Percentiles rank a stretch among this genome's conserved stretches.
Conservation (phyloP, 1,140 invertebrate genomes). For the Delia radicum region DNA sequence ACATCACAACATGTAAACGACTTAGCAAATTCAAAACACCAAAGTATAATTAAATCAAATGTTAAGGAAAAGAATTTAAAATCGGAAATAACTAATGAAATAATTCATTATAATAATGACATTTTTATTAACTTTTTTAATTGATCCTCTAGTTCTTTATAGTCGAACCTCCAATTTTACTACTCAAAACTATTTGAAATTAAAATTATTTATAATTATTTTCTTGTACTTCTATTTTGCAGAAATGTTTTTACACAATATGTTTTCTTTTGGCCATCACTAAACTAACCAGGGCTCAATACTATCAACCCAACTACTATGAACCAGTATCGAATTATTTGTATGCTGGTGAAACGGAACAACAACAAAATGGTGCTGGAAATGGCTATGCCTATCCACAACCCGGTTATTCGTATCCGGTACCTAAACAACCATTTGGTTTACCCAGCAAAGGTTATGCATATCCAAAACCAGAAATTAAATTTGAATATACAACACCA, state of each 20-base stretch:
- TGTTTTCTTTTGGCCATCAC: constrained; percentile 34
- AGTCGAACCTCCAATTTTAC: too few relatives aligned
- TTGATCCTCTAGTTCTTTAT: too few relatives aligned
- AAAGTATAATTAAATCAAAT: too few relatives aligned
- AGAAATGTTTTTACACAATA: constrained; percentile 38
- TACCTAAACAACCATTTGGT: not conserved
- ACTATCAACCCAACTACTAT: not conserved
- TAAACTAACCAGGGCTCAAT: constrained; percentile 25
- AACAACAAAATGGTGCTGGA: not conserved
- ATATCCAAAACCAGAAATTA: not conserved
- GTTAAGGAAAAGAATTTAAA: too few relatives aligned
- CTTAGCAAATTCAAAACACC: too few relatives aligned
- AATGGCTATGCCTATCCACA: not conserved
- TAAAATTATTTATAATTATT: not conserved
- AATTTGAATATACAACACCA: not conserved
- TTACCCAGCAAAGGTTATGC: not conserved
- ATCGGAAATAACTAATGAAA: too few relatives aligned
- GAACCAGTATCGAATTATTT: constrained; percentile 14
- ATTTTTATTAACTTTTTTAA: too few relatives aligned
- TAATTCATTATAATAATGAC: too few relatives aligned
- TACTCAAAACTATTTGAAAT: not conserved
- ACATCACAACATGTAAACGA: too few relatives aligned
- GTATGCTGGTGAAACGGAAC: not conserved
- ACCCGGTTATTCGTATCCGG: not conserved
- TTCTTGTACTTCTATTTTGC: constrained; percentile 25